A percentile compares a stretch with the other conserved stretches of the same genome.
Conservation (phyloP, 30 jellyfish, hydroid and myxozoan species). For the Haliclystus octoradiatus region DNA sequence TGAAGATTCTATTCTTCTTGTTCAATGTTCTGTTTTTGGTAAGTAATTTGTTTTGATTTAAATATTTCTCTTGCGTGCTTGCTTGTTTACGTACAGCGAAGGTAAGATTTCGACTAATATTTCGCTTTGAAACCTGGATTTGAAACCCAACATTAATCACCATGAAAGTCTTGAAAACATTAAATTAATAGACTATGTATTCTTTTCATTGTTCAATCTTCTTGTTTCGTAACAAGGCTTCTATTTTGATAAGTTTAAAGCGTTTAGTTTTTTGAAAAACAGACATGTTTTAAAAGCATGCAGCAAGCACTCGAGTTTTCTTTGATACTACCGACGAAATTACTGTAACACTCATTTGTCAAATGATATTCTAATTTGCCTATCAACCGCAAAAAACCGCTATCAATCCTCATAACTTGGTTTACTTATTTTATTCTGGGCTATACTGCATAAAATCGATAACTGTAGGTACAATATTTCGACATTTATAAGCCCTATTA, state of each 20-base stretch:
- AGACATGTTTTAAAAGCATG: background rate
- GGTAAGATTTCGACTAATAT: background rate
- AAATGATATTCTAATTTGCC: background rate
- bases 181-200: no score
- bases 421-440: no score
- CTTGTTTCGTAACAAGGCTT: background rate
- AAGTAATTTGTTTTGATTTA: conserved; percentile 3
- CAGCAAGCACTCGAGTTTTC: background rate
- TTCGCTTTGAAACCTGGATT: background rate
- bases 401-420: no score
- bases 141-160: no score
- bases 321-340: background rate
- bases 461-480: no score
- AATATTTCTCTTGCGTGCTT: background rate
- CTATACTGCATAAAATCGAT: no score
- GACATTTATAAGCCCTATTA: no score
- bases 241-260: no score
- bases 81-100: background rate
- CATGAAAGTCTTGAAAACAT: no score
- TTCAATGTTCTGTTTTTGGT: conserved; percentile 83
- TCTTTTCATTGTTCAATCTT: background rate
- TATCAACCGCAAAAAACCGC: no score
- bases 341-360: background rate
- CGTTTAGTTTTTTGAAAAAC: no score
- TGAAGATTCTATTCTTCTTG: conserved; percentile 56